These are phyloP conservation scores for Sebastes goodei DNA, from an alignment of 2,797 vertebrate genomes.

Conservation along the genomic window DNA sequence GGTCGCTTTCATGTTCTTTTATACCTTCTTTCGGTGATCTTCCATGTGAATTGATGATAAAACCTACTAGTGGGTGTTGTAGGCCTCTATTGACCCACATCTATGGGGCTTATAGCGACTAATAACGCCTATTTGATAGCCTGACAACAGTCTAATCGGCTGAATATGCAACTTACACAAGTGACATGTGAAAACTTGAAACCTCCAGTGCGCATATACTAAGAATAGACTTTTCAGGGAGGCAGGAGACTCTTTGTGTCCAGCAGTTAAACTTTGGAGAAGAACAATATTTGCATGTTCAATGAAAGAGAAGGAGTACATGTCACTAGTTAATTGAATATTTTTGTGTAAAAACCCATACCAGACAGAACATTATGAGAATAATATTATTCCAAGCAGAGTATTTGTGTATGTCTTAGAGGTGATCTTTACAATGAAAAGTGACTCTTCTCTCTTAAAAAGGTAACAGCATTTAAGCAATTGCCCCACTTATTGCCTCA, in stretches of 20 bases:
- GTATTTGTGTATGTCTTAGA: background rate
- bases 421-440: background rate
- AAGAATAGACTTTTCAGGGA: background rate
- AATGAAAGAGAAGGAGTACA: background rate
- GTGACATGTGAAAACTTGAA: background rate
- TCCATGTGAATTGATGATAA: too few relatives aligned
- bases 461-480: conserved; percentile 4
- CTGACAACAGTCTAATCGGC: too few relatives aligned
- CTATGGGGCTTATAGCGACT: too few relatives aligned
- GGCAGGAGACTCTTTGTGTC: background rate
- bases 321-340: background rate
- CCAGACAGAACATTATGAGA: background rate
- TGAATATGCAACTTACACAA: background rate
- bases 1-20: too few relatives aligned
- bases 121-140: too few relatives aligned
- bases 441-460: background rate
- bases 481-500: background rate
- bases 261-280: background rate
- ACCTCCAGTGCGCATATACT: background rate
- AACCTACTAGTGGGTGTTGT: too few relatives aligned
- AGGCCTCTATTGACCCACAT: too few relatives aligned
- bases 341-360: background rate
- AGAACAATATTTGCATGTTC: background rate
- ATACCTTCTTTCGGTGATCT: too few relatives aligned
- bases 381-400: background rate